These are phyloP conservation scores for Manis crassicaudata DNA, from an alignment of 2,797 vertebrate genomes.

Conservation along the genomic window DNA sequence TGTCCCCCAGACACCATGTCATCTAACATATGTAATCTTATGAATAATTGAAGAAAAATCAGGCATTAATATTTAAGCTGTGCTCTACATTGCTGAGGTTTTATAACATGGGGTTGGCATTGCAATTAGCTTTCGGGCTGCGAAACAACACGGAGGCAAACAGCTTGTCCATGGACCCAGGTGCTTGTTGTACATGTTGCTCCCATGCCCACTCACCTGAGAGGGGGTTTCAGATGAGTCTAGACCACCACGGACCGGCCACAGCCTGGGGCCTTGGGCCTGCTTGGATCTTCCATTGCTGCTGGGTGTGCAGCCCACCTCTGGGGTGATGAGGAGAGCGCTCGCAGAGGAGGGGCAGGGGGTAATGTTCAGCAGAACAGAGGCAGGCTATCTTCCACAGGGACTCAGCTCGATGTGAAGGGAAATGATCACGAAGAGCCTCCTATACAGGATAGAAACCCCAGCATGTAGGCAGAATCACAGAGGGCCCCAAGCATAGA, in stretches of 20 bases:
- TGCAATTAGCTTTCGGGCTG: not conserved
- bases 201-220: not conserved
- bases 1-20: not conserved
- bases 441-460: too few relatives aligned
- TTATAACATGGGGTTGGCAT: not conserved
- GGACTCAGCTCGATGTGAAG: too few relatives aligned
- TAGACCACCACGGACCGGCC: not conserved
- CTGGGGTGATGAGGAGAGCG: not conserved
- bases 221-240: not conserved
- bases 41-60: slow-evolving; percentile 49
- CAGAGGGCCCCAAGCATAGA: not conserved
- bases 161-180: not conserved
- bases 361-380: not conserved
- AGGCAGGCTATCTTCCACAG: not conserved
- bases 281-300: not conserved
- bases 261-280: not conserved
- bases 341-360: not conserved
- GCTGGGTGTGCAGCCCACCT: not conserved
- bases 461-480: accelerated
- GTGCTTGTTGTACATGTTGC: not conserved
- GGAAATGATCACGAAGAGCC: not conserved
- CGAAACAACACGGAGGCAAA: not conserved
- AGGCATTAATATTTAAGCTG: slow-evolving; percentile 53
- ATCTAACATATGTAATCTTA: slow-evolving; percentile 12
- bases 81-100: not conserved